Percentiles rank a stretch among this genome's conserved stretches.
phyloP scores from a whole-genome alignment of 2,888 invertebrate species.

The Horisme vitalbata region DNA sequence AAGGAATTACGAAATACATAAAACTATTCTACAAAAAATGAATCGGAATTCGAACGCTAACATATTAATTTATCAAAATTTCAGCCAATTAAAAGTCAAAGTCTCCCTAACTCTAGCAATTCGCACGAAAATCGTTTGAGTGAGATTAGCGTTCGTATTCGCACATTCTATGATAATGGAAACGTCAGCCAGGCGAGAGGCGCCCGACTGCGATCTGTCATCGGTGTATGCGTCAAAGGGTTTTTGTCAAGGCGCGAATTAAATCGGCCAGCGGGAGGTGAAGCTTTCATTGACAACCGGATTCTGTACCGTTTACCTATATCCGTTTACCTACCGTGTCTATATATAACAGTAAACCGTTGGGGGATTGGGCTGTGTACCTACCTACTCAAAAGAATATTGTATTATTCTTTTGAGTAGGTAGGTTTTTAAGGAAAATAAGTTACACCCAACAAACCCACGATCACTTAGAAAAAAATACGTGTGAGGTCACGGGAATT shows the following conservation, averaged over 20 bases:
- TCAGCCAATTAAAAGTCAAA: neutral
- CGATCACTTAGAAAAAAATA: too few species aligned
- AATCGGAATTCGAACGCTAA: too few species aligned
- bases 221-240: conserved; percentile 74
- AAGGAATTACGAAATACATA: too few species aligned
- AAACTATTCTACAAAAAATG: too few species aligned
- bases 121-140: conserved; percentile 19
- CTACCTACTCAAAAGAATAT: too few species aligned
- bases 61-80: too few species aligned
- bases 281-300: conserved; percentile 60
- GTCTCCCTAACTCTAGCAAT: neutral
- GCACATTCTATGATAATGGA: conserved; percentile 41
- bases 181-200: conserved; percentile 66
- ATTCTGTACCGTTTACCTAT: conserved; percentile 31
- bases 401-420: too few species aligned
- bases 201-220: conserved; percentile 76
- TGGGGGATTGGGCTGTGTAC: too few species aligned
- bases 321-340: neutral
- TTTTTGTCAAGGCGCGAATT: conserved; percentile 74
- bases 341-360: too few species aligned
- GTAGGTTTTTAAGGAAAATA: too few species aligned
- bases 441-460: too few species aligned
- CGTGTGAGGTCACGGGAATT: too few species aligned
- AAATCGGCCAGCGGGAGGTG: conserved; percentile 75
- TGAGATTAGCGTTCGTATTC: conserved; percentile 26